A percentile compares a stretch with the other conserved stretches of the same genome.
phyloP scores from a whole-genome alignment of 2,113 vertebrate species.

The Triplophysa tibetana region DNA sequence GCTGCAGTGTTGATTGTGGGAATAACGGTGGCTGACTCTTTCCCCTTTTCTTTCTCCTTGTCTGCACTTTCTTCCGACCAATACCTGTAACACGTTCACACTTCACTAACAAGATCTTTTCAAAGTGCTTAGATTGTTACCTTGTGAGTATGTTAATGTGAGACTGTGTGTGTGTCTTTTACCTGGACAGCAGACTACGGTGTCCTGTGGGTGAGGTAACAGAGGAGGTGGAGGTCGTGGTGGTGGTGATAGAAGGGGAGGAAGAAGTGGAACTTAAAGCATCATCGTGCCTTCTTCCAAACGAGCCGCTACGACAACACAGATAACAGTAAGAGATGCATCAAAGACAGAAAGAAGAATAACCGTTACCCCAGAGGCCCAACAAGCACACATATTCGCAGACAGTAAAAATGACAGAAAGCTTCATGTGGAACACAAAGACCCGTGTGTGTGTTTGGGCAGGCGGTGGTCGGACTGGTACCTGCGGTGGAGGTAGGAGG shows the following conservation, averaged over 20 bases:
- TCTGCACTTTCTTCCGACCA: constrained; percentile 92
- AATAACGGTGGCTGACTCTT: constrained; percentile 89
- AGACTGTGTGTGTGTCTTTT: not conserved
- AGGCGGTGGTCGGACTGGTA: constrained; percentile 54
- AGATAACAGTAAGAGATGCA: not conserved
- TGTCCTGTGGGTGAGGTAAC: constrained; percentile 94
- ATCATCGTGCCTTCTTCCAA: constrained; percentile 92
- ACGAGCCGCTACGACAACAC: constrained; percentile 80
- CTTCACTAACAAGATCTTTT: not conserved
- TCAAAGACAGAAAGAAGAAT: no score
- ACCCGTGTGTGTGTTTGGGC: not conserved
- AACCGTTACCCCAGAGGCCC: no score
- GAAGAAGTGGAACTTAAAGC: constrained; percentile 85
- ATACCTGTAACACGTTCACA: constrained; percentile 81
- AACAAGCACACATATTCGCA: not conserved
- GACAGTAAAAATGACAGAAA: constrained; percentile 2
- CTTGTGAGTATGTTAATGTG: constrained; percentile 63
- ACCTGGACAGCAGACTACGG: constrained; percentile 83
- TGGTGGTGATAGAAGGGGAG: constrained; percentile 65
- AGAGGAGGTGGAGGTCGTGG: constrained; percentile 74
- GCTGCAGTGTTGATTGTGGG: constrained; percentile 93
- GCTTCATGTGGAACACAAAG: not conserved
- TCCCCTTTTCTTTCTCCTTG: constrained; percentile 88
- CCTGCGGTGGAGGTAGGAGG: constrained; percentile 82
- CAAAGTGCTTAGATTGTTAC: constrained; percentile 69